Evolutionary conservation across 2,888 invertebrate genomes (phyloP), one percentile per base, ranked within the genome.

Genomic region (Kryphioiulus occultus): DNA sequence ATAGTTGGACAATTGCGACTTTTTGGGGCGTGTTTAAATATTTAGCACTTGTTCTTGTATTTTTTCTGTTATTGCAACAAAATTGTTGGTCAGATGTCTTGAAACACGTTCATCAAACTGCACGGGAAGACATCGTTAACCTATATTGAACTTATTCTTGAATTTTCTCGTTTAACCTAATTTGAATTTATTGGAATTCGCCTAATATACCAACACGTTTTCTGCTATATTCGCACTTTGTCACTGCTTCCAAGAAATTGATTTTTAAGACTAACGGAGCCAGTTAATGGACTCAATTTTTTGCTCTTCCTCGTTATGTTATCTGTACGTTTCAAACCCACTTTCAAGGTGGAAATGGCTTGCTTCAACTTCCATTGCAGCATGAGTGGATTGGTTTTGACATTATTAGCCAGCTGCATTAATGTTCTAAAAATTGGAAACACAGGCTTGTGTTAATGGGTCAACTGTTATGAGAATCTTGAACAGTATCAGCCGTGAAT

Each of bases 291-390:
- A 78, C 30, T 30, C 78, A 78, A n/a, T 78, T 78, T 78, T 78
- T 30, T 78, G 30, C 30, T 78, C 78, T 78, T 78, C 78, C 78
- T 78, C 26, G 30, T 78, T 78, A 30, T 30, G 78, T 78, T 30
- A 78, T 30, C 78, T 30, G 78, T 2, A 30, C 15, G 15, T 30
- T 78, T 78, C 78, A 78, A 30, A 78, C 78, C 78, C 30, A 78
- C 78, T 78, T 78, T 78, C 78, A 78, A 78, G 78, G 78, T 78
- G 78, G 30, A 78, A 78, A 78, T 78, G 78, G 78, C 30, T 78
- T 78, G 78, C 12, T 30, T 78, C 78, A 78, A 78, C 30, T 78
- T 78, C 15, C 78, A 78, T 78, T 78, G 30, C 78, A 30, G 78
- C 78, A 78, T 78, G 30, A 78, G 78, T 78, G 78, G 78, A 78